Conservation (phyloP, 2,888 invertebrate species). For the Callosobruchus maculatus region DNA sequence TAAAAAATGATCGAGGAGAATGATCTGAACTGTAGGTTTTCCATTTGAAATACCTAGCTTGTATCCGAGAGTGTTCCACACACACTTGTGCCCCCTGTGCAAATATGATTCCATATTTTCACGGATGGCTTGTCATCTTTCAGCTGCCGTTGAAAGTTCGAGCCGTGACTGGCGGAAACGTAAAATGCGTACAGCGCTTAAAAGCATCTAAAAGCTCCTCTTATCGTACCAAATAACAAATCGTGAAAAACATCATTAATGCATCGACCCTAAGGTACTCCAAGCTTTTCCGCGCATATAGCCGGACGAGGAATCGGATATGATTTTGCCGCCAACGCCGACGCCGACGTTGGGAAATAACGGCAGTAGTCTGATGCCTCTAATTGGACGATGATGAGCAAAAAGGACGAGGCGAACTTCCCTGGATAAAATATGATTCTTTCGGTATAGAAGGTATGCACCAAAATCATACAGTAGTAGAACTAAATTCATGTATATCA, state of each 20-base stretch:
- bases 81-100: neutral
- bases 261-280: constrained; percentile 13
- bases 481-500: too few relatives aligned
- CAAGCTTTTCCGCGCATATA: constrained; percentile 1
- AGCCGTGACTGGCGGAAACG: neutral
- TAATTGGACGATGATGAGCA: neutral
- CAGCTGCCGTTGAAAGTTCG: neutral
- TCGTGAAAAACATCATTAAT: constrained; percentile 5
- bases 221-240: neutral
- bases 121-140: neutral
- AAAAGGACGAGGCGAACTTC: neutral
- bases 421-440: neutral
- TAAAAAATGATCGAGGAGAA: too few relatives aligned
- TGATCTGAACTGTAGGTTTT: too few relatives aligned
- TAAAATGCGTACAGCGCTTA: neutral
- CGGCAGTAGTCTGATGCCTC: neutral
- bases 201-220: neutral
- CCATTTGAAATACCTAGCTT: too few relatives aligned
- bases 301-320: neutral
- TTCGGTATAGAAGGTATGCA: too few relatives aligned
- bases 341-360: neutral
- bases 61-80: neutral
- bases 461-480: too few relatives aligned
- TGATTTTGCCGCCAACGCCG: neutral
- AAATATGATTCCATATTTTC: neutral